phyloP scores from a whole-genome alignment of 2,797 vertebrate genomes.

The Peromyscus attwateri region DNA sequence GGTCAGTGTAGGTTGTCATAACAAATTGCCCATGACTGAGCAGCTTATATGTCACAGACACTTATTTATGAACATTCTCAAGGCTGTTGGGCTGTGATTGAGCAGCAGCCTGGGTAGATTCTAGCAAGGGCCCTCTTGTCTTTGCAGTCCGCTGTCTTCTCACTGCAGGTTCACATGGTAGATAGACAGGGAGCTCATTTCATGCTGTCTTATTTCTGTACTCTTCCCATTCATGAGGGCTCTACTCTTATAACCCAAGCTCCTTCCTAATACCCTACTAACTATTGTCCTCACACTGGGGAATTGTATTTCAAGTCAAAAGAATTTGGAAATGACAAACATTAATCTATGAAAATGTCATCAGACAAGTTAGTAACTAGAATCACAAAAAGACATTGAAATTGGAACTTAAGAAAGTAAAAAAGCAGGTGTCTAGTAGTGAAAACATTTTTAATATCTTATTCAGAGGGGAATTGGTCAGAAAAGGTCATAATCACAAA shows the following conservation, averaged over 20 bases:
- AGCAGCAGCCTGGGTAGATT: accelerated
- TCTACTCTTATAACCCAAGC: too few relatives aligned
- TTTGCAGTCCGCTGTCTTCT: not conserved
- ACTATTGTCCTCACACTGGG: not conserved
- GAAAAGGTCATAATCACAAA: not conserved
- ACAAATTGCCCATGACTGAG: accelerated
- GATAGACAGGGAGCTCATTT: not conserved
- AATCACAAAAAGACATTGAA: not conserved
- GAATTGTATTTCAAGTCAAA: not conserved
- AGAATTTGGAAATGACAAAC: accelerated
- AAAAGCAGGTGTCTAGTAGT: not conserved
- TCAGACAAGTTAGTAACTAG: not conserved
- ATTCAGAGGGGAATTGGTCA: not conserved
- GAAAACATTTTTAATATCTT: not conserved
- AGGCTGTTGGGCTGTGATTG: not conserved
- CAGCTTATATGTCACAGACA: not conserved
- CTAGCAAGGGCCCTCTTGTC: accelerated
- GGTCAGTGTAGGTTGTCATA: not conserved
- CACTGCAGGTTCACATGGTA: accelerated
- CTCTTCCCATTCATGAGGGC: not conserved
- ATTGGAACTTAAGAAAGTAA: not conserved
- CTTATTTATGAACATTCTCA: not conserved
- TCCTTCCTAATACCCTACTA: too few relatives aligned
- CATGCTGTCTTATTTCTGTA: not conserved
- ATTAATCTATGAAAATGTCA: not conserved